These are phyloP conservation scores for Emys orbicularis DNA, from an alignment of 2,797 vertebrate genomes.

Conservation along the genomic window DNA sequence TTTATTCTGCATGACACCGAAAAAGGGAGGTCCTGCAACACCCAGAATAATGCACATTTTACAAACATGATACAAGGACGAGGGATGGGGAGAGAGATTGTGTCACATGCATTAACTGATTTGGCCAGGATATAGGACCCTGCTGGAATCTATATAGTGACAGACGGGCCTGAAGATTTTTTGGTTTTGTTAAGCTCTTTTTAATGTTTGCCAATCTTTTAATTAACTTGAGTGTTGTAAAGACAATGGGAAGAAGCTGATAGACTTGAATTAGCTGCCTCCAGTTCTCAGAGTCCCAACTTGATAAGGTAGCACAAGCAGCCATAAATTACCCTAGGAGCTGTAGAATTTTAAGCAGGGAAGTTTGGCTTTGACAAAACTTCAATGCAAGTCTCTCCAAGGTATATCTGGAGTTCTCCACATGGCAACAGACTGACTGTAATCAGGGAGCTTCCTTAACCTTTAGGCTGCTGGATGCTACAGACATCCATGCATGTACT, in stretches of 20 bases:
- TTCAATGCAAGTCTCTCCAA: neutral
- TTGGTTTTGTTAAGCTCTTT: neutral
- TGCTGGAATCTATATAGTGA: neutral
- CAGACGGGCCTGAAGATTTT: neutral
- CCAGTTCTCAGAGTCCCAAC: neutral
- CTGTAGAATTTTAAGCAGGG: neutral
- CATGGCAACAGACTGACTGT: neutral
- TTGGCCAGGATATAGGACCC: neutral
- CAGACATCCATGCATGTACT: neutral
- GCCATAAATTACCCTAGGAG: neutral
- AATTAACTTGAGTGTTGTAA: neutral
- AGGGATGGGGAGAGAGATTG: neutral
- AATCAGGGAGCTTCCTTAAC: neutral
- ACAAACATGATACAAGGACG: neutral
- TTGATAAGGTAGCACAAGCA: neutral
- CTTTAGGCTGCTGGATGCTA: neutral
- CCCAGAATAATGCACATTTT: neutral
- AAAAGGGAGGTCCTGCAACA: neutral
- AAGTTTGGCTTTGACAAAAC: neutral
- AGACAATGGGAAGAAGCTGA: neutral
- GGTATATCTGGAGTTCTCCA: neutral
- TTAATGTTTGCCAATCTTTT: neutral
- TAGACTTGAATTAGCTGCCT: neutral
- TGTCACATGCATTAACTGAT: neutral
- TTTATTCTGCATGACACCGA: neutral